Percentiles rank a stretch among this genome's conserved stretches.
These are phyloP conservation scores for Plagodis pulveraria DNA, from an alignment of 2,888 invertebrate genomes.

Conservation along the genomic window DNA sequence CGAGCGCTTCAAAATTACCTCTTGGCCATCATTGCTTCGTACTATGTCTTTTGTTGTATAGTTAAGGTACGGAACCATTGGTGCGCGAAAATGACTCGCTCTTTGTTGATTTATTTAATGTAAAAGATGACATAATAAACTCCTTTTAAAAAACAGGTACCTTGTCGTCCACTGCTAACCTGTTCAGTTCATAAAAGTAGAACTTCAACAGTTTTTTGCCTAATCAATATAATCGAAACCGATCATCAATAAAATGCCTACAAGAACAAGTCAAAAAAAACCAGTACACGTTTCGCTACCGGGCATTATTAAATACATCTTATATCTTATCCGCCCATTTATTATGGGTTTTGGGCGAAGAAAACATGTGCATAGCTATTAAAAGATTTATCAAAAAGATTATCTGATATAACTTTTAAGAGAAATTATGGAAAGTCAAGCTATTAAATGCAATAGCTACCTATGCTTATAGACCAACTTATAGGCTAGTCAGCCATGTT, in stretches of 20 bases:
- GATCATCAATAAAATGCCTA: constrained; percentile 14
- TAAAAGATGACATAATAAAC: too few species aligned
- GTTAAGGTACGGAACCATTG: too few species aligned
- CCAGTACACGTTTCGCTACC: constrained; percentile 32
- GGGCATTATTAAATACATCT: constrained; percentile 34
- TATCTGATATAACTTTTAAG: background rate
- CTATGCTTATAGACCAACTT: too few species aligned
- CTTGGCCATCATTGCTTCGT: too few species aligned
- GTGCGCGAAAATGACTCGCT: too few species aligned
- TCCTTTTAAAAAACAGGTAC: too few species aligned
- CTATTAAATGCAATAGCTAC: too few species aligned
- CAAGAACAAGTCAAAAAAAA: constrained; percentile 21
- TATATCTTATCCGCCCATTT: constrained; percentile 35
- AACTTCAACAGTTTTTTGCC: constrained; percentile 17
- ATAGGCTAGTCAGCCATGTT: too few species aligned
- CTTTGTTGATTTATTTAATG: too few species aligned
- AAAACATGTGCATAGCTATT: constrained; percentile 18
- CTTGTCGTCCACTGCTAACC: background rate
- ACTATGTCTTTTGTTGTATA: too few species aligned
- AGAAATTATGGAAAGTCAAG: too few species aligned
- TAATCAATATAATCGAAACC: constrained; percentile 25
- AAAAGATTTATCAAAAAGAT: constrained; percentile 11
- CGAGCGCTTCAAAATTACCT: too few species aligned
- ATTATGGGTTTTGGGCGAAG: constrained; percentile 24
- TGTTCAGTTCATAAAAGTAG: constrained; percentile 10